Conservation (phyloP, 2,113 vertebrate species). For the Podarcis cretensis region DNA sequence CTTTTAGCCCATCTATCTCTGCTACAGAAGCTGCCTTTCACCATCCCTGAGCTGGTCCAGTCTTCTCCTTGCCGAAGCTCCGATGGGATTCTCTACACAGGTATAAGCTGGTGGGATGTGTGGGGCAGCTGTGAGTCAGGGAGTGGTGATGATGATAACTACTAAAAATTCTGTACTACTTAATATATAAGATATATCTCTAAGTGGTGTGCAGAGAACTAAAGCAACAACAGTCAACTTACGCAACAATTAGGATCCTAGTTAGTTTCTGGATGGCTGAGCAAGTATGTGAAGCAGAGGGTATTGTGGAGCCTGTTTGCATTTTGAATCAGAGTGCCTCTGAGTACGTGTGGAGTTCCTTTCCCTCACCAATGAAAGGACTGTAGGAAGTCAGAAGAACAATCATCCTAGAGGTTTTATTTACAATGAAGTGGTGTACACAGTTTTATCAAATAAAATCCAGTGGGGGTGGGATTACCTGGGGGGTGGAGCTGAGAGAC, state of each 20-base stretch:
- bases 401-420: neutral
- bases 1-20: accelerated
- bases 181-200: no score
- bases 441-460: no score
- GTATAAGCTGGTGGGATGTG: conserved; percentile 59
- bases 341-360: neutral
- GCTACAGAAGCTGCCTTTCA: conserved; percentile 94
- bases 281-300: neutral
- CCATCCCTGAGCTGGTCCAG: conserved; percentile 95
- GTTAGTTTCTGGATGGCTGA: neutral
- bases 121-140: no score
- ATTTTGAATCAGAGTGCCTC: accelerated
- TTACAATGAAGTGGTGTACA: no score
- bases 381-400: accelerated
- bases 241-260: no score
- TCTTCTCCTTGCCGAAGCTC: conserved; percentile 95
- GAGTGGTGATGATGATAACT: no score
- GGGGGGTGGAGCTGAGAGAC: no score
- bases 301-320: neutral
- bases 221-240: no score
- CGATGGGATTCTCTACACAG: conserved; percentile 93
- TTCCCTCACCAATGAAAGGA: neutral
- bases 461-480: no score
- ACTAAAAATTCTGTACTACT: no score
- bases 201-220: no score